Conservation (phyloP, 2,113 vertebrate genomes). For the Chloropsis cyanopogon region DNA sequence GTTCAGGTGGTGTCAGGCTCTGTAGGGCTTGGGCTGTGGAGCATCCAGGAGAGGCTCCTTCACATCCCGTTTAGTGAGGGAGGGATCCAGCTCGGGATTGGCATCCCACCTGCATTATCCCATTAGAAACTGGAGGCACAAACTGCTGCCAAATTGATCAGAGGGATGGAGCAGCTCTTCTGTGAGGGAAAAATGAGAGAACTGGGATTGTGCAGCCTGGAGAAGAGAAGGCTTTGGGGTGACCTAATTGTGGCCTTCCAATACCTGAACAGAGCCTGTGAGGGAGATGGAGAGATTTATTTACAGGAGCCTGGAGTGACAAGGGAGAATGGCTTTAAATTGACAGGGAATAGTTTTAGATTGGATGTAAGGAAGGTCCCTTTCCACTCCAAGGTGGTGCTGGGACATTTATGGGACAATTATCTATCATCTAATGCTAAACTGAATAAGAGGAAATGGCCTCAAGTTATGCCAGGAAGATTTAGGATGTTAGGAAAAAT, state of each 20-base stretch:
- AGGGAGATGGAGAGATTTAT: background rate
- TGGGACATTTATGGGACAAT: rapidly evolving
- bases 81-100: background rate
- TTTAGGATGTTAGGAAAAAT: background rate
- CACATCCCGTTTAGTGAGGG: background rate
- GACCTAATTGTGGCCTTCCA: background rate
- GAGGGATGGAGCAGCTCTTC: background rate
- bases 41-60: background rate
- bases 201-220: background rate
- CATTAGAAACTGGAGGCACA: background rate
- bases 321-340: background rate
- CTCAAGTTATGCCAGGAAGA: background rate
- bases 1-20: background rate
- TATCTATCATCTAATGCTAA: background rate
- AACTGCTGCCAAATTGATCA: background rate
- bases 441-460: background rate
- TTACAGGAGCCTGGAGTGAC: background rate
- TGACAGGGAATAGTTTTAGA: background rate
- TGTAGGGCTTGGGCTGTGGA: background rate
- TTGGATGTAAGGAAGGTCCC: background rate
- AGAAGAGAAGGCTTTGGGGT: background rate
- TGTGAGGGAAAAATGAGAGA: background rate
- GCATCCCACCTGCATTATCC: background rate
- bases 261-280: background rate
- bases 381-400: background rate